These are phyloP conservation scores for Elaphurus davidianus DNA, from an alignment of 2,113 vertebrate genomes.

Conservation along the genomic window DNA sequence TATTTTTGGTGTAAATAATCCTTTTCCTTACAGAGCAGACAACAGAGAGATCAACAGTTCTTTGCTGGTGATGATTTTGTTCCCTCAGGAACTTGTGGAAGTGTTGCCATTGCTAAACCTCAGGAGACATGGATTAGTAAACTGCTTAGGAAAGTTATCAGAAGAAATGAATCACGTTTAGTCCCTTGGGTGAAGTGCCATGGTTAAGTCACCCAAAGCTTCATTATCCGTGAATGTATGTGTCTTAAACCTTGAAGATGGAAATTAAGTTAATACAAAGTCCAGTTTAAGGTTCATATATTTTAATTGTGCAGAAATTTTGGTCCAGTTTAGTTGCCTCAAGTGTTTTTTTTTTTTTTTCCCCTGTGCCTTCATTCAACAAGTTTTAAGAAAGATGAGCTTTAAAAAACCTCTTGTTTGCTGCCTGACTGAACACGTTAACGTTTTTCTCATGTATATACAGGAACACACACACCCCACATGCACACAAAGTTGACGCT, in stretches of 20 bases:
- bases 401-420: conserved; percentile 52
- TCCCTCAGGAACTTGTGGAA: background rate
- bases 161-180: background rate
- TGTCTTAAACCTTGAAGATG: background rate
- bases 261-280: background rate
- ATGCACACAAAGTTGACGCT: background rate
- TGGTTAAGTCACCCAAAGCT: background rate
- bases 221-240: background rate
- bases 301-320: background rate
- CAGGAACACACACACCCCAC: conserved; percentile 24
- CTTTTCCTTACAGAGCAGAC: conserved; percentile 1
- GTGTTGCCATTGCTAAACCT: background rate
- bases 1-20: conserved; percentile 41
- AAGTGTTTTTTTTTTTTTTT: background rate
- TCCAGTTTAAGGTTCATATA: background rate
- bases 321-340: background rate
- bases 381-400: conserved; percentile 45
- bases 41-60: background rate
- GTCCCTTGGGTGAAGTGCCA: background rate
- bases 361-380: background rate
- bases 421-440: background rate
- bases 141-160: background rate
- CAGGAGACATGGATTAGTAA: background rate
- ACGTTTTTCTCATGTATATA: conserved; percentile 21
- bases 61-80: background rate